Conservation (phyloP, 2,113 vertebrate genomes). For the Atractosteus spatula region DNA sequence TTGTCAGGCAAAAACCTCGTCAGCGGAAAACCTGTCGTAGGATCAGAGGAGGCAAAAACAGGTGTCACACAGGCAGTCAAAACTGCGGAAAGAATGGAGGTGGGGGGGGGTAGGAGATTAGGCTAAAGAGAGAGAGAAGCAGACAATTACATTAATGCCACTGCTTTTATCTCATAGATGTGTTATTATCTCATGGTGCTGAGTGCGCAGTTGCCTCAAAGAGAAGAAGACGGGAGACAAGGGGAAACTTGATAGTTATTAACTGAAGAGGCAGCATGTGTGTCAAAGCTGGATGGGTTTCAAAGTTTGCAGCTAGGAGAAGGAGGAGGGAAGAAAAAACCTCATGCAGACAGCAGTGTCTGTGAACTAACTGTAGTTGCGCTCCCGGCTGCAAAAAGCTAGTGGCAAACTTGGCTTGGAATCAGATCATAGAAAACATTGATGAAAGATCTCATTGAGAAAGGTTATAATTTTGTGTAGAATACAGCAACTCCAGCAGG, state of each 20-base stretch:
- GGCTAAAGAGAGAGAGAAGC: conserved; percentile 78
- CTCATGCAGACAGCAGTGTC: conserved; percentile 63
- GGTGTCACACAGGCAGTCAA: conserved; percentile 92
- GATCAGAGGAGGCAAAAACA: conserved; percentile 87
- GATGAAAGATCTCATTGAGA: conserved; percentile 64
- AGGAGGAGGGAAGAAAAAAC: conserved; percentile 56
- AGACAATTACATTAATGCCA: conserved; percentile 88
- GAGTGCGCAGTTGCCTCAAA: conserved; percentile 81
- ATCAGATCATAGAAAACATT: conserved; percentile 71
- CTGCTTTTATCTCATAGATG: conserved; percentile 87
- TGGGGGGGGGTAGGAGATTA: conserved; percentile 71
- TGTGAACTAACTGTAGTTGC: conserved; percentile 63
- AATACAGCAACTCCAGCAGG: background rate
- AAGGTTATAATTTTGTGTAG: conserved; percentile 13
- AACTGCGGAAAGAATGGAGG: conserved; percentile 52
- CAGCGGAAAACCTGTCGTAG: conserved; percentile 82
- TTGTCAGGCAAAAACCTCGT: conserved; percentile 90
- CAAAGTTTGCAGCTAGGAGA: conserved; percentile 67
- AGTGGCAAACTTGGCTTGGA: conserved; percentile 68
- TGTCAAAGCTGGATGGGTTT: conserved; percentile 77
- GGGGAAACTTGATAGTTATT: conserved; percentile 84
- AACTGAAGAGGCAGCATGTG: conserved; percentile 74
- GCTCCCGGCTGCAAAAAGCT: conserved; percentile 67
- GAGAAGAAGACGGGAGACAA: conserved; percentile 78
- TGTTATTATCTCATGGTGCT: conserved; percentile 83